Evolutionary conservation across 35 echinoderm and acorn worm genomes (phyloP).

Genomic region (Anneissia japonica): DNA sequence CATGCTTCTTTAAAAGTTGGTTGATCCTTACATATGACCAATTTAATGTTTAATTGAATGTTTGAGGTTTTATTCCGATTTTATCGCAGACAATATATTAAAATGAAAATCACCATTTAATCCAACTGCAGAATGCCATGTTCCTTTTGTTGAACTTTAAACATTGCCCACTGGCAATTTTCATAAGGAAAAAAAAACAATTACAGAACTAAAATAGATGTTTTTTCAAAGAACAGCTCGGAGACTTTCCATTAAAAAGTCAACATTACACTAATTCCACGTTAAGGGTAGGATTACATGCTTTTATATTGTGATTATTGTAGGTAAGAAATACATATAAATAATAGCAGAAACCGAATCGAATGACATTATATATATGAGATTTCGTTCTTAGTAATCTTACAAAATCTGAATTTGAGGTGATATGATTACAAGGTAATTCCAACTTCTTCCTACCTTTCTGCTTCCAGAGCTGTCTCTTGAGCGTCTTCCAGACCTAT

Average conservation of each 20-base stretch:
- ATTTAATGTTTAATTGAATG: too few species aligned
- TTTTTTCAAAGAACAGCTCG: not conserved
- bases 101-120: too few species aligned
- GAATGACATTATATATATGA: not conserved
- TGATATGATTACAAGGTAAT: not conserved
- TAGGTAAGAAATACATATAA: slow-evolving; percentile 2
- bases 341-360: not conserved
- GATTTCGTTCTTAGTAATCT: not conserved
- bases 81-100: too few species aligned
- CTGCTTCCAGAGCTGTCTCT: not conserved
- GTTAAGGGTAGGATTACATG: not conserved
- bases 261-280: not conserved
- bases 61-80: too few species aligned
- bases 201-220: not conserved
- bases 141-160: not conserved
- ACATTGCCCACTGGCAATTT: not conserved
- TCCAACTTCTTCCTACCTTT: not conserved
- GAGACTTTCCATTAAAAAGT: not conserved
- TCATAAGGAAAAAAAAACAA: not conserved
- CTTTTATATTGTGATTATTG: not conserved
- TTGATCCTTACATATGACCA: too few species aligned
- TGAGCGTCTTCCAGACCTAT: not conserved
- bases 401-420: not conserved
- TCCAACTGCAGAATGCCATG: too few species aligned
- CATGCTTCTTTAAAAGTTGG: too few species aligned